These are phyloP conservation scores for Raja brachyura DNA, from an alignment of 2,113 vertebrate species.

Conservation along the genomic window DNA sequence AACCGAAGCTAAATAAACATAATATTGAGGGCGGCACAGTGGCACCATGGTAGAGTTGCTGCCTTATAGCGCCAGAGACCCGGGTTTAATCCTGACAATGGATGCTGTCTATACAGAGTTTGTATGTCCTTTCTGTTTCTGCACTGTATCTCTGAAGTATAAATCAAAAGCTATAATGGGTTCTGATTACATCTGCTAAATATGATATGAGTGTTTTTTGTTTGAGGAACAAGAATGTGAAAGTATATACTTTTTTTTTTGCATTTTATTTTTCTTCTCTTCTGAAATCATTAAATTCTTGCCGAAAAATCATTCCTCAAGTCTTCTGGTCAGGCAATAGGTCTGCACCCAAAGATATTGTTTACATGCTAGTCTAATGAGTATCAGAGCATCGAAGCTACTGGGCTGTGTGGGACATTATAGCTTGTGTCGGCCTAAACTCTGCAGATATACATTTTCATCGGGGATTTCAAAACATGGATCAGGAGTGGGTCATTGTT, in stretches of 20 bases:
- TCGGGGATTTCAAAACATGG: not conserved
- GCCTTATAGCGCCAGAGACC: too few species aligned
- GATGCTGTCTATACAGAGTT: too few species aligned
- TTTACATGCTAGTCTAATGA: not conserved
- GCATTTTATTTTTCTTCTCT: not conserved
- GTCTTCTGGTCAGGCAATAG: not conserved
- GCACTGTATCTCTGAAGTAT: too few species aligned
- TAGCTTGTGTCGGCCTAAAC: not conserved
- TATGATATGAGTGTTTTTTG: not conserved
- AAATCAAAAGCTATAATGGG: not conserved
- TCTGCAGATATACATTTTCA: not conserved
- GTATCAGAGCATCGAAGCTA: not conserved
- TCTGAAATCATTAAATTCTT: not conserved
- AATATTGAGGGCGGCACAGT: too few species aligned
- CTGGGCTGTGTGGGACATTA: not conserved
- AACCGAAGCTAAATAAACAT: not conserved
- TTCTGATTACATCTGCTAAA: not conserved
- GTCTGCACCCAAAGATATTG: not conserved
- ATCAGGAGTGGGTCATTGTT: not conserved
- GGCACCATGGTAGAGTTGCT: too few species aligned
- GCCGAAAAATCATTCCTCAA: not conserved
- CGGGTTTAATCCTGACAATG: too few species aligned
- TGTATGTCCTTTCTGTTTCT: too few species aligned
- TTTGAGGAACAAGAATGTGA: not conserved
- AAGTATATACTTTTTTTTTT: not conserved